These are phyloP conservation scores for Exocentrus adspersus DNA, from an alignment of 2,888 invertebrate genomes.

Conservation along the genomic window DNA sequence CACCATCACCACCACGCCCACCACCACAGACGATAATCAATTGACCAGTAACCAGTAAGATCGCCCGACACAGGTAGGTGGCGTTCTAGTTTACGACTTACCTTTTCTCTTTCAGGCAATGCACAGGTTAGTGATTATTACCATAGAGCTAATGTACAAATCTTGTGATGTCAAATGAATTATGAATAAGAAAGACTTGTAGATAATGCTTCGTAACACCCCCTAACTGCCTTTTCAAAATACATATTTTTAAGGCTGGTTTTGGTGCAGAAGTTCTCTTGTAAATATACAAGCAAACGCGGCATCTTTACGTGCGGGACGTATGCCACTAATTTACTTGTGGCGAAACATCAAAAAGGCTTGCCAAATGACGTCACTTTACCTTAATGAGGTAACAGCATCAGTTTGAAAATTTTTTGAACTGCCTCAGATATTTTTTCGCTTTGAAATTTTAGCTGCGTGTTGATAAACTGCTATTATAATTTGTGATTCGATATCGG, in stretches of 20 bases:
- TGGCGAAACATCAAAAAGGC: no score
- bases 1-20: constrained; percentile 54
- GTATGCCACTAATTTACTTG: no score
- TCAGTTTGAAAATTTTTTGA: no score
- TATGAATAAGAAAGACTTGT: background rate
- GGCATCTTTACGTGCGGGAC: no score
- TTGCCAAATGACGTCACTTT: no score
- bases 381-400: no score
- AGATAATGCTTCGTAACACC: constrained; percentile 22
- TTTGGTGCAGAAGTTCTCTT: constrained; percentile 14
- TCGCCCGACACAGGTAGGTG: constrained; percentile 60
- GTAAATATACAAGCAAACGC: constrained; percentile 1
- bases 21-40: constrained; percentile 49
- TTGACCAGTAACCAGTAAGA: constrained; percentile 64
- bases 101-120: constrained; percentile 45
- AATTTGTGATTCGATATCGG: no score
- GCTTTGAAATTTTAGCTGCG: no score
- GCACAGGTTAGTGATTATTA: constrained; percentile 48
- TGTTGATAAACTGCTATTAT: no score
- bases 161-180: constrained; percentile 8
- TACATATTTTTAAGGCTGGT: constrained; percentile 5
- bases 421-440: no score
- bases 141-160: constrained; percentile 29
- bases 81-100: constrained; percentile 44
- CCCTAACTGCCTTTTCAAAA: constrained; percentile 18